Evolutionary conservation across 1,140 invertebrate species (phyloP), one percentile per base, ranked within the genome.

Genomic region (Drosophila simulans): DNA sequence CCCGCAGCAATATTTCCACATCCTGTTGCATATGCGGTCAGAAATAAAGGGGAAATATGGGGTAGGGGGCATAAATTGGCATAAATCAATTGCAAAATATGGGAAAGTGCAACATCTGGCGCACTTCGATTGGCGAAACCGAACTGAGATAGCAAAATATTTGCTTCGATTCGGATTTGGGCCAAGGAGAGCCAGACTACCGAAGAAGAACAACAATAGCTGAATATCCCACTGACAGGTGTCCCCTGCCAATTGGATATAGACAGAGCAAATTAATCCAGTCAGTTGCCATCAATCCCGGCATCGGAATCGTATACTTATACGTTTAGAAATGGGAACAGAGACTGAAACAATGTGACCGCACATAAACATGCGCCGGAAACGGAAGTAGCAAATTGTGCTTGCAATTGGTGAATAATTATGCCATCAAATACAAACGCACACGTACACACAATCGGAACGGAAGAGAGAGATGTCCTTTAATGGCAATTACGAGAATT

Each of bases 381-480:
- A 63, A 62, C 73, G 80, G 72, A 71, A 79, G 72, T 59, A 75
- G 48, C 74, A 76, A 83, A 84, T 78, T 76, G 70, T 62, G 76
- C 80, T 45, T 49, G 56, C 73, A 83, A 84, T 83, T 79, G 79
- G 80, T 59, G 48, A 57, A 62, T 83, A 83, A 83, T 83, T 83
- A 83, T 83, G 64, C 64, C 71, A 58, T 66, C 45, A 31, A 20
- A 43, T 11, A 15, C 42, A 43, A 43, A 37, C 46, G 48, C 20
- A n/a, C 52, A 31, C 15, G 4, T 4, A 15, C 39, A 25, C 13
- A n/a, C 25, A 51, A 27, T 42, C 17, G 25, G 17, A 27, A 31
- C n/a, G 34, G 51, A 51, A 22, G 7, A 5, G 2, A 20, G 5
- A 7, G 17, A 10, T 17, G 62, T 48, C 35, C 42, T 48, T 39